These are phyloP conservation scores for Hemicrepidius hirtus DNA, from an alignment of 2,888 invertebrate genomes.

Conservation along the genomic window DNA sequence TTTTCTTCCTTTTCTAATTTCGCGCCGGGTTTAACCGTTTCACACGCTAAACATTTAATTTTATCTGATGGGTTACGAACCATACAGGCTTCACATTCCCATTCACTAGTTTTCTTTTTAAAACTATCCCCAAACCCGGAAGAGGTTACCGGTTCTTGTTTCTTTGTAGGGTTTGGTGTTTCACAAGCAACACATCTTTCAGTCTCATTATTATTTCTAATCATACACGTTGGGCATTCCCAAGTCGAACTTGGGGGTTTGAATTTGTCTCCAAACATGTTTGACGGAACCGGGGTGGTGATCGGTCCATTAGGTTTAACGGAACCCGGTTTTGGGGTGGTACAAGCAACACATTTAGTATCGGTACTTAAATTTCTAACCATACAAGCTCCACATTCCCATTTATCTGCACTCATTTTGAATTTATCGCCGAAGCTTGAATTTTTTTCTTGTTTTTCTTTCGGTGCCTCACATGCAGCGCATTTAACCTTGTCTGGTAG, in stretches of 20 bases:
- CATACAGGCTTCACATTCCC: constrained; percentile 79
- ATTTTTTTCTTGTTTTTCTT: constrained; percentile 6
- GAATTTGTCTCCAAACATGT: constrained; percentile 68
- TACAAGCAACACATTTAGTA: constrained; percentile 76
- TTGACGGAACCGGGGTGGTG: constrained; percentile 74
- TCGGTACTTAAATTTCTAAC: constrained; percentile 73
- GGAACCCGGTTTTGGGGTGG: constrained; percentile 71
- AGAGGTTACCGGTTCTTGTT: background rate
- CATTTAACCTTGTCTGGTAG: constrained; percentile 71
- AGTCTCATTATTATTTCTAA: constrained; percentile 73
- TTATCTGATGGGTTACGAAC: constrained; percentile 74
- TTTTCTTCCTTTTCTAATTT: constrained; percentile 1
- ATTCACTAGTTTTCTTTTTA: constrained; percentile 71
- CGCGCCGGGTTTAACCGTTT: constrained; percentile 73
- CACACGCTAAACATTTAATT: constrained; percentile 76
- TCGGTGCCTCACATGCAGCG: constrained; percentile 74
- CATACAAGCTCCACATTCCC: constrained; percentile 79
- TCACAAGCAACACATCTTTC: constrained; percentile 76
- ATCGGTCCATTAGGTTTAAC: constrained; percentile 33
- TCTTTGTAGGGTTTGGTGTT: constrained; percentile 72
- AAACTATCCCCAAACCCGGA: constrained; percentile 69
- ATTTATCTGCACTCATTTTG: constrained; percentile 66
- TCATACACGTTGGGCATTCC: constrained; percentile 79
- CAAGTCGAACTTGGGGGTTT: constrained; percentile 73
- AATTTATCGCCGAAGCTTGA: constrained; percentile 60